Conservation (phyloP, 2,888 invertebrate genomes). For the Heteromurus nitidus region DNA sequence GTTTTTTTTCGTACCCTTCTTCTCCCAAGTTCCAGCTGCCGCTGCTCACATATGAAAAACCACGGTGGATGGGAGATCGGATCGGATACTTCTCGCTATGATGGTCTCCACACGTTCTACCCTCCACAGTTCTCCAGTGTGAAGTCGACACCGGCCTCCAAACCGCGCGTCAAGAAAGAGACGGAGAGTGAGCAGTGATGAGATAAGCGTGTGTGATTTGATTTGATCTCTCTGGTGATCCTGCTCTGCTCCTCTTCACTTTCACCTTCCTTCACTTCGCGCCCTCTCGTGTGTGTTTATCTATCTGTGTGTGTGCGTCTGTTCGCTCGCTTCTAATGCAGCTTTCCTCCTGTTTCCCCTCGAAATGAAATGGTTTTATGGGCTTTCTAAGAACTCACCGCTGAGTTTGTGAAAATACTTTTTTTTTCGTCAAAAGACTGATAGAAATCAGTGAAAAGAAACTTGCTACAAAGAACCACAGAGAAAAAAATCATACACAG, state of each 20-base stretch:
- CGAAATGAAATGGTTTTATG: conserved; percentile 57
- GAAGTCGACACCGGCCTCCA: not conserved
- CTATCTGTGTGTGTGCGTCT: not conserved
- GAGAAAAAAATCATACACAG: too few species aligned
- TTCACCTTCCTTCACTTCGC: conserved; percentile 33
- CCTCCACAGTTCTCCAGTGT: not conserved
- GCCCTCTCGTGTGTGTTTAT: not conserved
- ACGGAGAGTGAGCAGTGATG: conserved; percentile 41
- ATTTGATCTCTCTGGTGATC: conserved; percentile 65
- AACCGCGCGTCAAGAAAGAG: not conserved
- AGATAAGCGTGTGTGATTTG: conserved; percentile 66
- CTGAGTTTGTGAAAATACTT: conserved; percentile 49
- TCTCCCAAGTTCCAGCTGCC: conserved; percentile 34
- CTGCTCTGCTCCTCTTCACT: conserved; percentile 51
- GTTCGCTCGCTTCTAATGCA: conserved; percentile 18
- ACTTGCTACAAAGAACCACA: not conserved
- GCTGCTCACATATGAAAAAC: conserved; percentile 30
- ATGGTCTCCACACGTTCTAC: not conserved
- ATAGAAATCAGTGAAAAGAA: conserved; percentile 33
- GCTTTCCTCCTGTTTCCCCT: not conserved
- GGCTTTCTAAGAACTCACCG: conserved; percentile 24
- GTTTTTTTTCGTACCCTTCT: conserved; percentile 29
- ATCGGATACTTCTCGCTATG: conserved; percentile 15
- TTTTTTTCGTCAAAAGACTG: conserved; percentile 20
- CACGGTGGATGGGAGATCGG: conserved; percentile 25